These are phyloP conservation scores for Sebastes fasciatus DNA, from an alignment of 2,113 vertebrate genomes.

Conservation along the genomic window DNA sequence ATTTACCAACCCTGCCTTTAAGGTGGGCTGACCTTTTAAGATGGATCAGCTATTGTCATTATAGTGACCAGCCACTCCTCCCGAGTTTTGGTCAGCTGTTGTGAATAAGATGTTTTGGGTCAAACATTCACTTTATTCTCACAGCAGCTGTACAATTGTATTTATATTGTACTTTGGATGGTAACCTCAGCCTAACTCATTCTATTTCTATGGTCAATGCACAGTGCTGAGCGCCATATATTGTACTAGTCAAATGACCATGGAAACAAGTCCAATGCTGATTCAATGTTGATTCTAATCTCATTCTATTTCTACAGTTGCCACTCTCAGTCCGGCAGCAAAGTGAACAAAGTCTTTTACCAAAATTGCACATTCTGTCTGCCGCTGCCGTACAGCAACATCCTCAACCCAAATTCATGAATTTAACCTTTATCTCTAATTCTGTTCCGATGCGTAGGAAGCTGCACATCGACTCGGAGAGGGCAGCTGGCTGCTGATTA, in stretches of 20 bases:
- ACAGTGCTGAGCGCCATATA: neutral
- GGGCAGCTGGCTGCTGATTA: conserved; percentile 67
- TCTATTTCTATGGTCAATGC: neutral
- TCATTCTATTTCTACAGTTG: neutral
- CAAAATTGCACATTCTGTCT: neutral
- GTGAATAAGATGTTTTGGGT: no score
- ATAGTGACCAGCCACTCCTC: no score
- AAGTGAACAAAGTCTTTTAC: neutral
- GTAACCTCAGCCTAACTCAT: neutral
- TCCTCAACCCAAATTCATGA: conserved; percentile 41
- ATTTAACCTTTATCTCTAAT: conserved; percentile 59
- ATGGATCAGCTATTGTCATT: no score
- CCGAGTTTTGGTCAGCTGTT: neutral
- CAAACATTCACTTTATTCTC: neutral
- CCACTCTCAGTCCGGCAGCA: conserved; percentile 2
- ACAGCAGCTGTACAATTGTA: neutral
- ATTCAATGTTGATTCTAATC: neutral
- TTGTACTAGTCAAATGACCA: neutral
- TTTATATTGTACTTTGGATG: neutral
- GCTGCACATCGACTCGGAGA: conserved; percentile 36
- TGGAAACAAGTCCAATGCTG: neutral
- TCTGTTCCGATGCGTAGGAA: conserved; percentile 57
- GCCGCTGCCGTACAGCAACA: conserved; percentile 2
- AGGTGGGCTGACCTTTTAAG: no score
- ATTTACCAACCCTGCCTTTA: no score